Evolutionary conservation across 2,888 invertebrate genomes (phyloP), one percentile per base, ranked within the genome.

Genomic region (Parascotia fuliginaria): DNA sequence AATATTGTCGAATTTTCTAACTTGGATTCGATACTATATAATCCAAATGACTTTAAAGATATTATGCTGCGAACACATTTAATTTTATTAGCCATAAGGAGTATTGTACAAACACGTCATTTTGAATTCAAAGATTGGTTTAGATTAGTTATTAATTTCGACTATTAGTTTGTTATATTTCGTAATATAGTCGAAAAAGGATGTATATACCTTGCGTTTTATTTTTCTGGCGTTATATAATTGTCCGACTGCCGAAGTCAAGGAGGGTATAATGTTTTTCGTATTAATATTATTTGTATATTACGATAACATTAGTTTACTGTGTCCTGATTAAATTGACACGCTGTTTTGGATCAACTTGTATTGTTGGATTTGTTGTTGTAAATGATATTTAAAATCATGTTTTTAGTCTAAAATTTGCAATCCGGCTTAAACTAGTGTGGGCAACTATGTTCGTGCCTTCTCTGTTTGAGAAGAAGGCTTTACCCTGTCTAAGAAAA

Each of bases 301-400:
- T 22, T 65, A 58, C 43, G 37, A 59, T 61, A 37, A 19, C 48
- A 43, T 24, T 65, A 59, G 44, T 41, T 43, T 32, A 44, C 38
- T 43, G 51, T 57, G 66, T 65, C 70, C 53, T 54, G 62, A 53
- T 62, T 55, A 65, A 56, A 49, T 65, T 61, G 65, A 47, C 56
- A 49, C 24, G 32, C 34, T 43, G 43, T 36, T 46, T 46, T 12
- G 9, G 55, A 55, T 44, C 51, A 61, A 58, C 59, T 65, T 53
- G 45, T 28, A 15, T 44, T 24, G 24, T n/a, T 32, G 24, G 37
- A 13, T 43, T 11, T 19, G 19, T 3, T n/a, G n/a, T n/a, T n/a
- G n/a, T n/a, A n/a, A n/a, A n/a, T n/a, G n/a, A n/a, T n/a, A n/a
- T n/a, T n/a, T n/a, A n/a, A n/a, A n/a, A n/a, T n/a, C n/a, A n/a